Conservation (phyloP, 2,888 invertebrate genomes). For the Rhagophthalmus giganteus region DNA sequence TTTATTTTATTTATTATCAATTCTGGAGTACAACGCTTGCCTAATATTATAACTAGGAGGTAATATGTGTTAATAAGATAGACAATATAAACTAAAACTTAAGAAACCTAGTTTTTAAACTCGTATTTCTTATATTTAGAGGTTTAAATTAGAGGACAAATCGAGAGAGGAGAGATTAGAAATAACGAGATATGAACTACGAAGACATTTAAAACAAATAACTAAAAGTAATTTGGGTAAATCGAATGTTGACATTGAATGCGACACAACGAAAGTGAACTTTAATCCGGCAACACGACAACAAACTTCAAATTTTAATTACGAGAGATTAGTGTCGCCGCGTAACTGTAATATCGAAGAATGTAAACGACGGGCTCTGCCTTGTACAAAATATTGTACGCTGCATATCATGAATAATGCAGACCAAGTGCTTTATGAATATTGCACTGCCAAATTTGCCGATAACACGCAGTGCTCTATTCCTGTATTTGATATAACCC, state of each 20-base stretch:
- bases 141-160: constrained; percentile 53
- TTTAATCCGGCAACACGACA: constrained; percentile 3
- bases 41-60: too few relatives aligned
- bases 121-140: constrained; percentile 38
- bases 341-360: constrained; percentile 33
- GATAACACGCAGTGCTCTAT: constrained; percentile 79
- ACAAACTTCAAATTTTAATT: constrained; percentile 15
- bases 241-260: constrained; percentile 41
- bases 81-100: too few relatives aligned
- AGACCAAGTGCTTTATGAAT: constrained; percentile 74
- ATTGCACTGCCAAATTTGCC: constrained; percentile 78
- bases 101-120: neutral
- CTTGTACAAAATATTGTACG: constrained; percentile 80
- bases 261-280: constrained; percentile 3
- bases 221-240: constrained; percentile 56
- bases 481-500: constrained; percentile 76
- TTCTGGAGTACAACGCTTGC: too few relatives aligned
- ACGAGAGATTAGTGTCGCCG: constrained; percentile 35
- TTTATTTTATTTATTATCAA: too few relatives aligned
- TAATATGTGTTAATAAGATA: too few relatives aligned
- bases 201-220: constrained; percentile 51
- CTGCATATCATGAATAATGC: constrained; percentile 83
- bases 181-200: constrained; percentile 53
- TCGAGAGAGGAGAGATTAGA: constrained; percentile 54
- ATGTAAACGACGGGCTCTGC: constrained; percentile 62